Conservation (phyloP, 2,888 invertebrate genomes). For the Rhimphoctona megacephalus region DNA sequence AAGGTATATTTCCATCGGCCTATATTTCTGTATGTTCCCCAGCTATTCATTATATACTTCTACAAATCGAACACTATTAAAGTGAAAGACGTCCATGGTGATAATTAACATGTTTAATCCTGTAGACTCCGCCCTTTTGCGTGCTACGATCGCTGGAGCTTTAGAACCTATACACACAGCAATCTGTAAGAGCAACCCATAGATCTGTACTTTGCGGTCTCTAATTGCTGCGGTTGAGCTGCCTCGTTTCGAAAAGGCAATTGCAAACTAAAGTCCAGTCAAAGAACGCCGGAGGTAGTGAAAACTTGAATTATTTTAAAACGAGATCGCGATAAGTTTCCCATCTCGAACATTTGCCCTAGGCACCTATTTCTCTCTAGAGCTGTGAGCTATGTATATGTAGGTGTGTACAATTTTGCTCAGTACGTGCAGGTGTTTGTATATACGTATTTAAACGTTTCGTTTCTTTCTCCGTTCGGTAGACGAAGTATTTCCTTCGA, state of each 20-base stretch:
- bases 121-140: background rate
- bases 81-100: background rate
- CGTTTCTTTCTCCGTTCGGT: background rate
- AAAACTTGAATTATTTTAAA: constrained; percentile 78
- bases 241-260: constrained; percentile 67
- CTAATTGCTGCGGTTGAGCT: constrained; percentile 75
- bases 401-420: background rate
- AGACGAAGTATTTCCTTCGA: background rate
- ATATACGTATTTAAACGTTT: background rate
- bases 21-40: constrained; percentile 7
- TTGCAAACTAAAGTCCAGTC: constrained; percentile 72
- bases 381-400: background rate
- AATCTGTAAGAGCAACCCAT: constrained; percentile 30
- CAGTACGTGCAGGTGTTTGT: background rate
- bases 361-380: constrained; percentile 54
- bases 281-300: constrained; percentile 65
- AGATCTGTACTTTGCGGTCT: constrained; percentile 60
- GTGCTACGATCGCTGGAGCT: background rate
- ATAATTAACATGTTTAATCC: constrained; percentile 12
- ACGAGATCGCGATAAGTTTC: constrained; percentile 76
- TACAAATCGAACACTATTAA: background rate
- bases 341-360: constrained; percentile 48
- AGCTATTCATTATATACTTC: background rate
- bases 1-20: constrained; percentile 26
- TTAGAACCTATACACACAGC: background rate